Percentiles rank a stretch among this genome's conserved stretches.
Evolutionary conservation across 2,888 invertebrate species (phyloP).

Genomic region (Bellardia bayeri): DNA sequence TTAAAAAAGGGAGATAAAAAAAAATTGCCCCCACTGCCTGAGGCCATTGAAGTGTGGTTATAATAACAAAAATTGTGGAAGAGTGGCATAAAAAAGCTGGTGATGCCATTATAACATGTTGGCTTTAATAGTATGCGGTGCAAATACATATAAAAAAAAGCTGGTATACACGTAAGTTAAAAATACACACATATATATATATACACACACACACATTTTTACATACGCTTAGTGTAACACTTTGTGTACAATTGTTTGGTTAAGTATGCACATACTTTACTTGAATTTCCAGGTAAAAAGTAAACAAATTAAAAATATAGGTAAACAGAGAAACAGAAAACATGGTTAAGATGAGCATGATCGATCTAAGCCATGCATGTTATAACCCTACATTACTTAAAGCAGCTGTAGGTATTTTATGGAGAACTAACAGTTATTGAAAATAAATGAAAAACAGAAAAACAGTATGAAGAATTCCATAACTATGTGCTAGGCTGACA

Average conservation of each 20-base stretch:
- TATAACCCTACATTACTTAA: not conserved
- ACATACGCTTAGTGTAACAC: slow-evolving; percentile 31
- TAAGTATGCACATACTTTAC: not conserved
- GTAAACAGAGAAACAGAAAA: slow-evolving; percentile 1
- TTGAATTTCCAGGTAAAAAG: slow-evolving; percentile 30
- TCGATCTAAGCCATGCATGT: not conserved
- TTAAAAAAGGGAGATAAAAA: not conserved
- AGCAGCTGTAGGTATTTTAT: not conserved
- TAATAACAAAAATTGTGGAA: not conserved
- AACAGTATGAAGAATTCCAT: too few species aligned
- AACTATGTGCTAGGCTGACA: too few species aligned
- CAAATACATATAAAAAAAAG: not conserved
- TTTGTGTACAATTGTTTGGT: slow-evolving; percentile 13
- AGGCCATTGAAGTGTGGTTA: slow-evolving; percentile 5
- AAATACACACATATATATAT: too few species aligned
- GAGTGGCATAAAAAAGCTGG: slow-evolving; percentile 17
- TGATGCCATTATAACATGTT: slow-evolving; percentile 63
- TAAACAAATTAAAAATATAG: not conserved
- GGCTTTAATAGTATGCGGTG: slow-evolving; percentile 52
- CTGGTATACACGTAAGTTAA: not conserved
- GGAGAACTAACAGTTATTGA: not conserved
- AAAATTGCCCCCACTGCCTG: not conserved
- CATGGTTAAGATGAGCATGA: not conserved
- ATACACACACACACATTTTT: not conserved
- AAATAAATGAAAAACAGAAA: not conserved